Base-by-base conservation (phyloP, 2,888 invertebrate genomes). In the Drosophila villosipedis region DNA sequence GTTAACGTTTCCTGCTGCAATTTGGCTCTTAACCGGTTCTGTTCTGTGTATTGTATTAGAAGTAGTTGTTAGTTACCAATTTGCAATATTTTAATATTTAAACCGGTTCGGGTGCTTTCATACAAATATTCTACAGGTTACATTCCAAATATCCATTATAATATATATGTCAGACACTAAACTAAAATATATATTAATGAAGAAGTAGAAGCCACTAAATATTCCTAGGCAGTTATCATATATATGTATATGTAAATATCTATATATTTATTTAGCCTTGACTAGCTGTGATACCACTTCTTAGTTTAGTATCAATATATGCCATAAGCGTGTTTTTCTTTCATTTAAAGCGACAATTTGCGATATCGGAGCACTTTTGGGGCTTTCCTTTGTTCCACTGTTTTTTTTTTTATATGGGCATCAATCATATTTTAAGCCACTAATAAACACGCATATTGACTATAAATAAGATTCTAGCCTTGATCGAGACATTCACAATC, bases 91-190 rank as follows among this genome's bases (percentile, higher is more conserved):
- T 80, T 66, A 73, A 71, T 59, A 52, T 65, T 55, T 1, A 64
- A 80, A 84, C 83, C 85, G 83, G 83, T 88, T 80, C 49, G 54
- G 37, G 25, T 62, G 68, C 69, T 82, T 70, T 82, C 30, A 68
- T 52, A 39, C 35, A 62, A 53, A 64, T 30, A 65, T 31, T 71
- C 67, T 68, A 70, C 63, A 52, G 71, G 55, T 82, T 65, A 79
- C 82, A 87, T 78, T 65, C 55, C 22, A 63, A 49, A 53, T 59
- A 61, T 50, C 43, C 52, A 55, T 52, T 55, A 55, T 72, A 43
- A 22, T 4, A 47, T 9, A 47, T 47, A 16, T 30, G 30, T 31
- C 28, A 22, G 35, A 19, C 50, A 53, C 35, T 57, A 19, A 9
- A 30, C 28, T 47, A 25, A 50, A 39, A 30, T 31, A 16, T 31